A percentile compares a stretch with the other conserved stretches of the same genome.
These are phyloP conservation scores for Bombus confusus DNA, from an alignment of 1,140 invertebrate genomes.

Conservation along the genomic window DNA sequence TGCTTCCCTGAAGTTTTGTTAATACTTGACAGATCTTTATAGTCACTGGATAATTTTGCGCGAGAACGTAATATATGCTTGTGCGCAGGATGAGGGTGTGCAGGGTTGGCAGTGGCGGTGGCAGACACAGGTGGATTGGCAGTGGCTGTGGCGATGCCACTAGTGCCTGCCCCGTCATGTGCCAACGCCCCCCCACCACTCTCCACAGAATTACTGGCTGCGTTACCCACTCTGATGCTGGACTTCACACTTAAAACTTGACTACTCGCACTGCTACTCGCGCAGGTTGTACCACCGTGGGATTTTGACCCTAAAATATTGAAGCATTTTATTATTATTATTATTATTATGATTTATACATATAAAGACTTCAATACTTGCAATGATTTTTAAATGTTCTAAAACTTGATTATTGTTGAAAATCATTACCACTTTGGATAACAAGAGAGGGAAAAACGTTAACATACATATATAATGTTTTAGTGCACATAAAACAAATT, in stretches of 20 bases:
- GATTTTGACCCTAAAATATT: conserved; percentile 75
- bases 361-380: conserved; percentile 5
- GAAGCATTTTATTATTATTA: conserved; percentile 48
- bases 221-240: conserved; percentile 83
- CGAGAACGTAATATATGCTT: conserved; percentile 81
- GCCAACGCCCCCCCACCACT: conserved; percentile 81
- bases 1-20: conserved; percentile 74
- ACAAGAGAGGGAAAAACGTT: conserved; percentile 21
- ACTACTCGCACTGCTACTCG: conserved; percentile 76
- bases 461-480: conserved; percentile 36
- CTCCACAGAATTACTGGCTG: conserved; percentile 81
- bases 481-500: conserved; percentile 33
- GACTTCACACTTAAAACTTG: conserved; percentile 80
- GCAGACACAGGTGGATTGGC: conserved; percentile 78
- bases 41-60: conserved; percentile 75
- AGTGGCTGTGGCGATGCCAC: conserved; percentile 76
- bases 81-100: conserved; percentile 80
- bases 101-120: conserved; percentile 73
- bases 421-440: conserved; percentile 5
- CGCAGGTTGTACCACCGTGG: conserved; percentile 71
- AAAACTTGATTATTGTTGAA: conserved; percentile 23
- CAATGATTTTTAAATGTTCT: conserved; percentile 20
- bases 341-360: conserved; percentile 22
- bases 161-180: conserved; percentile 81
- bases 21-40: conserved; percentile 72